Base-by-base conservation (phyloP, 2,113 vertebrate species). In the Bombycilla garrulus region DNA sequence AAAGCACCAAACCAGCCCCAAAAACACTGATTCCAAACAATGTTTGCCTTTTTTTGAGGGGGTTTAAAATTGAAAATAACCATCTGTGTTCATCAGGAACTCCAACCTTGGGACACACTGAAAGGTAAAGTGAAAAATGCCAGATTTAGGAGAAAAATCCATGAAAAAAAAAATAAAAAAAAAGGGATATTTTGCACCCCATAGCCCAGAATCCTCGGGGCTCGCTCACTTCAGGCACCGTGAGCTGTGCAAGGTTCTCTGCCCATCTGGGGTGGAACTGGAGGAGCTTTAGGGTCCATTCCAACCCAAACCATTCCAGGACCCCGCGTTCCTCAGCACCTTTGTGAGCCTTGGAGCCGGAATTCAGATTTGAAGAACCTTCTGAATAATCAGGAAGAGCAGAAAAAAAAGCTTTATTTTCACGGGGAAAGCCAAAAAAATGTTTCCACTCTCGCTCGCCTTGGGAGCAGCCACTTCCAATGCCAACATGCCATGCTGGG, bases 151-250 rank as follows among this genome's bases (percentile, higher is more conserved):
- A 29, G 28, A 25, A 67, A 73, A 48, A 38, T 11, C 25, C 16
- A 10, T 1, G 12, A 3, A 3, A 13, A 1, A 9, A 3, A 33
- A 3, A 8, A 5, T 3, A 3, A 13, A 1, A 9, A 3, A 33
- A 3, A 8, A 5, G 42, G 4, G 25, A 4, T 22, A 5, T 12
- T 56, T 61, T 22, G 31, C 50, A 15, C 9, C 72, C 6, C 2
- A 5, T 42, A 84, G 44, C 15, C 47, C 2, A 2, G 33, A 69
- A 16, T 10, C 6, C 67, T 35, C 38, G 0, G 24, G 40, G 62
- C 22, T 61, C 5, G 1, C 10, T 8, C n/a, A 22, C 4, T 9
- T 36, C 23, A 5, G 18, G 33, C 79, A 14, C 10, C 61, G 40
- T 0, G 50, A 28, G 20, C 29, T n/a, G 11, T 22, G 65, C 24